phyloP scores from a whole-genome alignment of 2,888 invertebrate species.

The Tinea semifulvella region DNA sequence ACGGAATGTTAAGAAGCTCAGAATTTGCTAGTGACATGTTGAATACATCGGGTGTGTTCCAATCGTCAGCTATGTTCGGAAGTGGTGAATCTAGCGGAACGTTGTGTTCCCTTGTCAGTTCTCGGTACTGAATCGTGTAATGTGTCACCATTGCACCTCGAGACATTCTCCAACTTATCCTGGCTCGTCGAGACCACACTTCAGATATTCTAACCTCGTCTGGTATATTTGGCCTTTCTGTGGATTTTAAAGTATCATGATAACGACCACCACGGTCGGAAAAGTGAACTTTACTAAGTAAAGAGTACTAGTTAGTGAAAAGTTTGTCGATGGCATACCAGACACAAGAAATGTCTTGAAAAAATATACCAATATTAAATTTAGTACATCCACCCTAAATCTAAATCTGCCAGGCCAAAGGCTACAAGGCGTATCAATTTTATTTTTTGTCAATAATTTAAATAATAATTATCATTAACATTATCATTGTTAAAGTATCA shows the following conservation, averaged over 20 bases:
- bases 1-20: slow-evolving; percentile 55
- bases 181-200: slow-evolving; percentile 53
- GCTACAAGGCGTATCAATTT: too few species aligned
- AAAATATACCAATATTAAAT: too few species aligned
- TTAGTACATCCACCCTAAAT: too few species aligned
- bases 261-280: background rate
- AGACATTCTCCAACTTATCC: slow-evolving; percentile 51
- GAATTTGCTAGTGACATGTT: slow-evolving; percentile 52
- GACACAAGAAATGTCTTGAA: too few species aligned
- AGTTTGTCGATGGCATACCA: too few species aligned
- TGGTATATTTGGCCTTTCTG: slow-evolving; percentile 51
- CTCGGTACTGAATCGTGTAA: slow-evolving; percentile 51
- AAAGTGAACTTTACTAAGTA: too few species aligned
- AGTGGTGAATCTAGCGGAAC: slow-evolving; percentile 46
- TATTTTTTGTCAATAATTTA: too few species aligned
- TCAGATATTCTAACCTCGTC: slow-evolving; percentile 58
- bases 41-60: slow-evolving; percentile 50
- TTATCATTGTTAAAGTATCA: too few species aligned
- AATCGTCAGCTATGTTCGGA: slow-evolving; percentile 44
- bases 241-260: background rate
- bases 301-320: too few species aligned
- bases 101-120: slow-evolving; percentile 40
- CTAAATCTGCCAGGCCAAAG: too few species aligned
- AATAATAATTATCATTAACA: too few species aligned
- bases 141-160: slow-evolving; percentile 52